Base-by-base conservation (phyloP, 2,888 invertebrate species). In the Agrochola circellaris region DNA sequence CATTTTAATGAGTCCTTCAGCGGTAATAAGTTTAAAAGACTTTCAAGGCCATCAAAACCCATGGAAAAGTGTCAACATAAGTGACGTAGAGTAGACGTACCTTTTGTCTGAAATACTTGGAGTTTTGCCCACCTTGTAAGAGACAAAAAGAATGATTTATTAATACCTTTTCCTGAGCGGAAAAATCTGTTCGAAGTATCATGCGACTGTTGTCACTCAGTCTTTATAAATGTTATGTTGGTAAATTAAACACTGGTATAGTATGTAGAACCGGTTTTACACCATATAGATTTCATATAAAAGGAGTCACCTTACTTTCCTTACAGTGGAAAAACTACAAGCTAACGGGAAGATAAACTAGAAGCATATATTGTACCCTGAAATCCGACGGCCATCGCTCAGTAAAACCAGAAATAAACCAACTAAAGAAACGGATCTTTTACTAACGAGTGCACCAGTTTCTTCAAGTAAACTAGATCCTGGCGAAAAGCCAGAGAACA, bases 91-190 rank as follows among this genome's bases (percentile, higher is more conserved):
- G 65, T 60, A n/a, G n/a, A n/a, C n/a, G n/a, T 45, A 66, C 70
- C 84, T 73, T 81, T 81, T 81, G 84, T 71, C 64, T 68, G 56
- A 45, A 80, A 81, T 77, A 81, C 56, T 83, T 83, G 83, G 83
- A 83, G 76, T 67, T 62, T 77, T 83, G 83, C 83, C 83, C 83
- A 83, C 84, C 84, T 76, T 73, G 64, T 60, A 81, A 64, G n/a
- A 80, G 67, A 70, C 70, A 45, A 80, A 84, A 64, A 54, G 20
- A 73, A 71, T 73, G 84, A 84, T 83, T 73, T 83, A 83, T 84
- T 84, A 73, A 84, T 83, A 83, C 60, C 58, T 64, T 79, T 84
- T 84, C 70, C 67, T 80, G 34, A 34, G 26, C 34, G 70, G 64
- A 75, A 83, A 70, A 62, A 54, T 71, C n/a, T 61, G 26, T 6